Base-by-base conservation (phyloP, 2,797 vertebrate genomes). In the Siniperca undulata region DNA sequence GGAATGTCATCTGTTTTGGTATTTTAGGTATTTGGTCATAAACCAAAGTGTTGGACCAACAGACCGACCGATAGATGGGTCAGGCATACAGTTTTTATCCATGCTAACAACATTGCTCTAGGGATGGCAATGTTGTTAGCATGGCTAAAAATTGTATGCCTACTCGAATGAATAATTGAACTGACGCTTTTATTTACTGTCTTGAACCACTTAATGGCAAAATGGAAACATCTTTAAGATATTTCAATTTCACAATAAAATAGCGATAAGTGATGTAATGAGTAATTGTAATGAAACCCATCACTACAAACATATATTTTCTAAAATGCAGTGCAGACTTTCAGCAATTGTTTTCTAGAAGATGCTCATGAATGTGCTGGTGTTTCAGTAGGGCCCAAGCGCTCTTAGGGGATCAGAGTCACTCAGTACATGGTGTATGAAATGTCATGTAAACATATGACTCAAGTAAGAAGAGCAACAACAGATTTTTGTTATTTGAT, bases 381-480 rank as follows among this genome's bases (percentile, higher is more conserved):
- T 24, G 22, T 78, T 74, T 50, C 12, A 53, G 42, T 30, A 1
- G 7, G 22, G n/a, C 67, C 50, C 74, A 80, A 56, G 30, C 86
- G 19, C 66, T 77, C 58, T 38, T 9, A 58, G 66, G 67, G 52
- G 10, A 78, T 56, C 4, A 77, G n/a, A 66, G 55, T 61, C 74
- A 52, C 53, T 70, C 50, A 38, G 19, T 70, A 80, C 50, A 71
- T 59, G 34, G 24, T 70, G 62, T 40, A 65, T 75, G 61, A 67
- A 74, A 74, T 80, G 20, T 69, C 55, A 62, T 61, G 42, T 86
- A 81, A 84, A 89, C 77, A 79, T n/a, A 75, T 53, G 64, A 85
- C 52, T 87, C 46, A 77, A 67, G 48, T 24, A 70, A 69, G 20
- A 17, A 48, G 38, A 69, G 60, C 36, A 75, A 65, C 65, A 53